Conservation (phyloP, 2,797 vertebrate species). For the Chelidonichthys spinosus region DNA sequence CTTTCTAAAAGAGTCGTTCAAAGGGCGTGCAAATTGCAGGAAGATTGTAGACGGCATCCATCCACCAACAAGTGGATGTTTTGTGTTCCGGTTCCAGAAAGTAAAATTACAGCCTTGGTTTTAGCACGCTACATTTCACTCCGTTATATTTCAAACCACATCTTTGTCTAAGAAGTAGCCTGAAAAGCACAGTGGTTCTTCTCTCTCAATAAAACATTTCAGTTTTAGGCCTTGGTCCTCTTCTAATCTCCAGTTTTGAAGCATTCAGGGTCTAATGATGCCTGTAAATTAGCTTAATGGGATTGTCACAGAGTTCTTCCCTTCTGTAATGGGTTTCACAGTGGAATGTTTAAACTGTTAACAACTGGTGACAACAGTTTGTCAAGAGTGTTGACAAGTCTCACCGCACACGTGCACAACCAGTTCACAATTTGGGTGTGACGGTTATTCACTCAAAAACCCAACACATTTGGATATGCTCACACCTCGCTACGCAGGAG, state of each 20-base stretch:
- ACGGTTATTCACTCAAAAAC: constrained; percentile 9
- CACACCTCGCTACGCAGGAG: neutral
- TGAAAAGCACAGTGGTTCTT: constrained; percentile 8
- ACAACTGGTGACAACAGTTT: constrained; percentile 40
- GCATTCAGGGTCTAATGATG: neutral
- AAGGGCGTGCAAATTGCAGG: constrained; percentile 21
- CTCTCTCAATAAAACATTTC: neutral
- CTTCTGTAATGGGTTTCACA: constrained; percentile 3
- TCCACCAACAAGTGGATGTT: constrained; percentile 20
- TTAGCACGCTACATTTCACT: constrained; percentile 8
- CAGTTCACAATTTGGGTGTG: constrained; percentile 29
- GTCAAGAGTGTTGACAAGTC: constrained; percentile 32
- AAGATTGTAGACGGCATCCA: constrained; percentile 5
- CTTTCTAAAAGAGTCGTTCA: constrained; percentile 7
- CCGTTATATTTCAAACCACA: neutral
- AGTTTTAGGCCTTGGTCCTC: neutral
- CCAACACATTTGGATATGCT: neutral
- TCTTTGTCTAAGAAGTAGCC: neutral
- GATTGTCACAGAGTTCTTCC: neutral
- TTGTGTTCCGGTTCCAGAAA: constrained; percentile 23
- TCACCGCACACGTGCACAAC: constrained; percentile 28
- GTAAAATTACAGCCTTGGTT: constrained; percentile 29
- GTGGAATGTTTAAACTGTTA: constrained; percentile 30
- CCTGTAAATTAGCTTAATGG: neutral
- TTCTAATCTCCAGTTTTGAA: neutral